Evolutionary conservation across 2,888 invertebrate genomes (phyloP).

Genomic region (Macaria notata): DNA sequence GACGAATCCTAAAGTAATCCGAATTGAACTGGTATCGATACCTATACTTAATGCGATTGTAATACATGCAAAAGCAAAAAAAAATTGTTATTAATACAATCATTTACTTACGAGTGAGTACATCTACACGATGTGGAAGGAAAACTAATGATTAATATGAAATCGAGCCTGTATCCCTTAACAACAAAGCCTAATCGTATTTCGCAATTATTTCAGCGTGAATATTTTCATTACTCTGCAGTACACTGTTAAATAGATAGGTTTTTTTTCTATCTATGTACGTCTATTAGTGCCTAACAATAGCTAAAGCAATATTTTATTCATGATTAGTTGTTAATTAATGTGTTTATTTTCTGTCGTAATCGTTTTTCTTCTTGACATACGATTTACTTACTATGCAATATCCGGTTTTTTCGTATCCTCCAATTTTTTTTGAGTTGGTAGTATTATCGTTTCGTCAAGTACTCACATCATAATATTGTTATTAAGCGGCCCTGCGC

Average conservation of each 20-base stretch:
- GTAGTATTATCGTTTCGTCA: too few relatives aligned
- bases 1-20: background rate
- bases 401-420: too few relatives aligned
- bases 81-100: slow-evolving; percentile 4
- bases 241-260: background rate
- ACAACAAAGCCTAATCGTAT: slow-evolving; percentile 3
- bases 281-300: slow-evolving; percentile 20
- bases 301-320: too few relatives aligned
- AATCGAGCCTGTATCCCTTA: slow-evolving; percentile 13
- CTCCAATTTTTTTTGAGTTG: too few relatives aligned
- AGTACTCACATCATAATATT: too few relatives aligned
- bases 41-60: slow-evolving; percentile 1
- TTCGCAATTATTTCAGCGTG: slow-evolving; percentile 13
- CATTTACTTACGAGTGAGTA: too few relatives aligned
- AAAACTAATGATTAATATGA: slow-evolving; percentile 16
- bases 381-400: too few relatives aligned
- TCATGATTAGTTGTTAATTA: too few relatives aligned
- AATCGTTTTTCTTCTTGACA: too few relatives aligned
- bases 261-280: slow-evolving; percentile 24
- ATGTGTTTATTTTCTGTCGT: too few relatives aligned
- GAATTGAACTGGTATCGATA: background rate
- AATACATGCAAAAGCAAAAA: slow-evolving; percentile 2
- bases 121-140: slow-evolving; percentile 22
- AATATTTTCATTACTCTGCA: too few relatives aligned
- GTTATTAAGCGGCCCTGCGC: too few relatives aligned